Evolutionary conservation across 2,113 vertebrate genomes (phyloP).

Genomic region (Xerus inauris): DNA sequence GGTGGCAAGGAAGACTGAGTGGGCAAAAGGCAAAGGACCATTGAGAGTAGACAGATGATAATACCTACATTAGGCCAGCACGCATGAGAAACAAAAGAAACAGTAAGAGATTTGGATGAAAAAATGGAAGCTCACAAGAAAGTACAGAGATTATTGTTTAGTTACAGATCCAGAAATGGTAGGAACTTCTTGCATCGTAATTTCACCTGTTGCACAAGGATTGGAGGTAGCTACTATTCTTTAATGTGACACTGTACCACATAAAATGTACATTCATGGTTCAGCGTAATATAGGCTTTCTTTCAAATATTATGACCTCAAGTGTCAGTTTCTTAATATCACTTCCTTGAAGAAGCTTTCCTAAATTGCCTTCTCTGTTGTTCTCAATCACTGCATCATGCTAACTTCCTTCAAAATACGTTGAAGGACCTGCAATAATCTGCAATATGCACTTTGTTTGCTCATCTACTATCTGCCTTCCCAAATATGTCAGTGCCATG

Average conservation of each 20-base stretch:
- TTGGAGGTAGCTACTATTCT: neutral
- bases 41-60: neutral
- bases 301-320: neutral
- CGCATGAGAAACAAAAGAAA: neutral
- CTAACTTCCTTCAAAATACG: neutral
- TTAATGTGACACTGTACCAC: neutral
- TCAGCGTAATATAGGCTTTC: neutral
- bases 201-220: neutral
- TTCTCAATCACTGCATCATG: neutral
- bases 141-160: neutral
- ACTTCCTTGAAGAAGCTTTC: neutral
- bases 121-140: neutral
- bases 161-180: neutral
- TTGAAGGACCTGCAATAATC: neutral
- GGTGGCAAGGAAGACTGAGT: neutral
- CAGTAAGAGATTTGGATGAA: neutral
- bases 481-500: neutral
- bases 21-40: neutral
- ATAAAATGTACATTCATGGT: neutral
- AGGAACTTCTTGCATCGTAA: neutral
- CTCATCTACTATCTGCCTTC: neutral
- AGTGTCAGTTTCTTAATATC: neutral
- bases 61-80: rapidly evolving
- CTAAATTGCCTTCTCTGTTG: neutral
- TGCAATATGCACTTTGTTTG: neutral